phyloP scores from a whole-genome alignment of 2,797 vertebrate species.

The Melanotaenia pygmaea region DNA sequence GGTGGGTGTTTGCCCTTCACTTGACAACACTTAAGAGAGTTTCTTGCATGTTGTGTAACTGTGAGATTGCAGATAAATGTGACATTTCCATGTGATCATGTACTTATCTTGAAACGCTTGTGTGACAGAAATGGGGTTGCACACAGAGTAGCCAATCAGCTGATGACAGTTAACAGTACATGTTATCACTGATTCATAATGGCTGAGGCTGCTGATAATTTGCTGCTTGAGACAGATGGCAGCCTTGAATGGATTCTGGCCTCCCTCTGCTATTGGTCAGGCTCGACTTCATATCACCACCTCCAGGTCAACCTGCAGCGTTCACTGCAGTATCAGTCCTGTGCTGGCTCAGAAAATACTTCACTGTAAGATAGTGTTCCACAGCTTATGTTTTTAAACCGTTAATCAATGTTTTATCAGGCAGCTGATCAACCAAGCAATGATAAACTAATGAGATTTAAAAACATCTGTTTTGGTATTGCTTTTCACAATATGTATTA shows the following conservation, averaged over 20 bases:
- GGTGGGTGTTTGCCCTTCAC: slow-evolving; percentile 82
- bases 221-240: slow-evolving; percentile 75
- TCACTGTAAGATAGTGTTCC: slow-evolving; percentile 19
- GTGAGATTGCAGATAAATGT: slow-evolving; percentile 33
- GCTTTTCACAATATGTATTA: background rate
- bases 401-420: background rate
- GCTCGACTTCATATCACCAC: slow-evolving; percentile 64
- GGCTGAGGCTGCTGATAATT: slow-evolving; percentile 74
- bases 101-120: slow-evolving; percentile 52
- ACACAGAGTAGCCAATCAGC: slow-evolving; percentile 42
- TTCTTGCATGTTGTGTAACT: slow-evolving; percentile 40
- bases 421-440: background rate
- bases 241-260: slow-evolving; percentile 69
- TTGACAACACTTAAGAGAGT: slow-evolving; percentile 18
- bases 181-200: slow-evolving; percentile 70
- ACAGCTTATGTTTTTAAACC: slow-evolving; percentile 8
- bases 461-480: background rate
- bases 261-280: slow-evolving; percentile 70
- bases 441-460: background rate
- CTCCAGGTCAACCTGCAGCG: slow-evolving; percentile 60
- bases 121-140: slow-evolving; percentile 47
- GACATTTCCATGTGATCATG: slow-evolving; percentile 39
- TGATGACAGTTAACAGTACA: slow-evolving; percentile 59
- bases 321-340: slow-evolving; percentile 41
- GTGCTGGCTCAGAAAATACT: slow-evolving; percentile 17